Base-by-base conservation (phyloP, 2,888 invertebrate species). In the Nezara viridula region DNA sequence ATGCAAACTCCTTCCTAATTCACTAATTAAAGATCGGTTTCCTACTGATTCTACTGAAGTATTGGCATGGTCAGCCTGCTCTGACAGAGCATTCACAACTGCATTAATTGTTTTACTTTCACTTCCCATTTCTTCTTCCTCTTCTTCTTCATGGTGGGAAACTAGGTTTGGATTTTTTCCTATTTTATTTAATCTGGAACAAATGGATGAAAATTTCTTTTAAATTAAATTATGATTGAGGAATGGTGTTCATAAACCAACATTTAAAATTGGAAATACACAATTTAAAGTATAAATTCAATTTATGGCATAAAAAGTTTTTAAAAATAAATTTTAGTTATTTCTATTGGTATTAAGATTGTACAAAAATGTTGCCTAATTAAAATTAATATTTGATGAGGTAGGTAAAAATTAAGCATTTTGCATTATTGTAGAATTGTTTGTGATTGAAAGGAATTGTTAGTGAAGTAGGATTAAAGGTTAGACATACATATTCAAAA, bases 111-210 rank as follows among this genome's bases (percentile, higher is more conserved):
- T 97, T 94, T 96, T 96, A 92, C 96, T 96, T 93, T 96, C 95
- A 91, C 93, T 94, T 92, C 95, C 95, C 92, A 95, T 93, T 92
- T 95, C 95, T 92, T 95, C 95, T 91, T 94, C 94, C 91, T 92
- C 92, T 60, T 91, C 91, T 85, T 91, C 91, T 89, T 91, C 91
- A 85, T 91, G 91, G 77, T 91, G 93, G 52, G 94, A 93, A 92
- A 98, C 97, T 92, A 98, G 95, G 93, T 97, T 98, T 89, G 98
- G 98, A 94, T 99, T 98, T 94, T 98, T 98, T 92, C 99, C 99
- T 93, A 99, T 98, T 94, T 99, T 99, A 94, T 98, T 98, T 92
- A 99, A 95, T 93, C 98, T 94, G 93, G 7, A 90, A 90, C 89
- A 85, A 88, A n/a, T 47, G 7, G 47, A 44, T 14, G n/a, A 40